Base-by-base conservation (phyloP, 2,888 invertebrate genomes). In the Drosophila limbata region DNA sequence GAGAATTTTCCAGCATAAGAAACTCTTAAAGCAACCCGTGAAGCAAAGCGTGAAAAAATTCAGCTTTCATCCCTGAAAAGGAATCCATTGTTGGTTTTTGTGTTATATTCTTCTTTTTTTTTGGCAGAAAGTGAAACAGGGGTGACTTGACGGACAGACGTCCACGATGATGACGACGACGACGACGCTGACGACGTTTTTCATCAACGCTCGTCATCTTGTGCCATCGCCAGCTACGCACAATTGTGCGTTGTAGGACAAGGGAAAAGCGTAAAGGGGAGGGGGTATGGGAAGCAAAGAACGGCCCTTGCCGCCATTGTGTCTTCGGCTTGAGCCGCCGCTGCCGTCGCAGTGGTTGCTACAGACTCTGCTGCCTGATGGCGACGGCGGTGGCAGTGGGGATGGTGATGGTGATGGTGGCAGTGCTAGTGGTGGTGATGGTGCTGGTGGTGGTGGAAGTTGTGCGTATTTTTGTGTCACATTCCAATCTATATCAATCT, bases 401-500 rank as follows among this genome's bases (percentile, higher is more conserved):
- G 61, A 60, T 47, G 67, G 21, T 5, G 25, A 25, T 25, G 25
- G 25, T 25, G 25, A 25, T 25, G 25, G 62, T 47, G 76, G 59
- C 37, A 51, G n/a, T 62, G 62, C 33, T 11, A 33, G 33, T 17
- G 17, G 33, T 44, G 37, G 31, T 63, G 48, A 31, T 60, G 62
- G 15, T 50, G 44, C 6, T 51, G 53, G 37, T 67, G 75, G 64
- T 71, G 69, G 76, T 81, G 81, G 80, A 74, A 76, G 77, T 90
- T 81, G 84, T 90, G 90, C 83, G 89, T 90, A 84, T 90, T 90
- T 91, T 91, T 92, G 87, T 91, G 92, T 92, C 92, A 92, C 92
- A 92, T 92, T 92, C 91, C 92, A 92, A 92, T 93, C 92, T 92
- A 92, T 92, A 92, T 92, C 93, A 93, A 92, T 92, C 92, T 93